phyloP scores from a whole-genome alignment of 2,797 vertebrate species.

The Cirrhinus mrigala region DNA sequence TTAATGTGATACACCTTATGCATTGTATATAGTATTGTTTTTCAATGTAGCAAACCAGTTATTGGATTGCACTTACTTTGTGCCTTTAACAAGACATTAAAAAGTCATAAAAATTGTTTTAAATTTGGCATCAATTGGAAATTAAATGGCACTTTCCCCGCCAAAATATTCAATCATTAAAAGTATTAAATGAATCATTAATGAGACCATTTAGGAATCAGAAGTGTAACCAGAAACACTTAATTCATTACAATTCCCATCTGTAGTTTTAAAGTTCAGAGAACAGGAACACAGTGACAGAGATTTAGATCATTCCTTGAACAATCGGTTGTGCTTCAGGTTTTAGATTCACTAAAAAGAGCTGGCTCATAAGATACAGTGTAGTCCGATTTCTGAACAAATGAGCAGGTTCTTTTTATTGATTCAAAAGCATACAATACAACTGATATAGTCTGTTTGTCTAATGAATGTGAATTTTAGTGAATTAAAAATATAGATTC shows the following conservation, averaged over 20 bases:
- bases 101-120: not conserved
- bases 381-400: not conserved
- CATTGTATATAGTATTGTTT: not conserved
- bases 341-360: not conserved
- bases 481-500: no score
- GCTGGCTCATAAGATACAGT: not conserved
- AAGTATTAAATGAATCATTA: not conserved
- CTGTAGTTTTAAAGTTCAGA: constrained; percentile 26
- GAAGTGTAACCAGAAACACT: not conserved
- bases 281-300: not conserved
- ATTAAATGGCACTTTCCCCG: not conserved
- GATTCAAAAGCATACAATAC: not conserved
- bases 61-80: not conserved
- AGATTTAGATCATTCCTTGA: constrained; percentile 19
- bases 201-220: not conserved
- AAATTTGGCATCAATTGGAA: not conserved
- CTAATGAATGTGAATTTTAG: not conserved
- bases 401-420: not conserved
- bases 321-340: not conserved
- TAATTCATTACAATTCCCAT: not conserved
- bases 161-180: not conserved
- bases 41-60: not conserved
- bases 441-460: not conserved
- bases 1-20: not conserved
- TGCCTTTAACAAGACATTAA: not conserved